Percentiles rank a stretch among this genome's conserved stretches.
These are phyloP conservation scores for Lysandra bellargus DNA, from an alignment of 2,888 invertebrate genomes.

Conservation along the genomic window DNA sequence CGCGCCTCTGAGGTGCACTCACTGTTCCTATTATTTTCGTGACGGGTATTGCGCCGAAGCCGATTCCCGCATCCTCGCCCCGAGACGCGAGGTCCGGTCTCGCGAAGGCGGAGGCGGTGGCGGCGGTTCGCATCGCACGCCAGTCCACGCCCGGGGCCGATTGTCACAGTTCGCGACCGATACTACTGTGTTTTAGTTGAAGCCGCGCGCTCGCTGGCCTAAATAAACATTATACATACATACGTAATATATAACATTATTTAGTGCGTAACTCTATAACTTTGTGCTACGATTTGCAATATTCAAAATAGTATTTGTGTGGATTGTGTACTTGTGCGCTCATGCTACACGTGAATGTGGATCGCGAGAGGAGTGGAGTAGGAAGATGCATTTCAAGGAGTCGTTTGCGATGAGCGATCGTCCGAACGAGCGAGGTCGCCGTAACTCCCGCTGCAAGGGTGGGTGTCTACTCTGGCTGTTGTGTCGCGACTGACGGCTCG, in stretches of 20 bases:
- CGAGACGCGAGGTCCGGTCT: conserved; percentile 79
- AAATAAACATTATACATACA: conserved; percentile 31
- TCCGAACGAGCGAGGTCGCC: conserved; percentile 78
- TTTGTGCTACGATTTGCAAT: conserved; percentile 51
- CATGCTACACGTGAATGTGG: conserved; percentile 77
- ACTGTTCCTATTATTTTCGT: conserved; percentile 81
- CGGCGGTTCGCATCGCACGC: conserved; percentile 72
- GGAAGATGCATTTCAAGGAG: conserved; percentile 81
- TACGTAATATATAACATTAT: conserved; percentile 41
- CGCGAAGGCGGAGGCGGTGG: conserved; percentile 75
- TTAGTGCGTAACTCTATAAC: conserved; percentile 6
- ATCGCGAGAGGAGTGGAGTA: conserved; percentile 70
- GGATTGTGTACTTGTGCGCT: conserved; percentile 70
- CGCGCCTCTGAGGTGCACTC: conserved; percentile 81
- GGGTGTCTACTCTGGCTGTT: conserved; percentile 54
- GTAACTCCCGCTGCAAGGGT: conserved; percentile 79
- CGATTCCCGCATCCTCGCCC: conserved; percentile 80
- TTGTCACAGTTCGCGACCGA: conserved; percentile 72
- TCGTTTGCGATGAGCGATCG: conserved; percentile 80
- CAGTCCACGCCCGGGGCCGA: conserved; percentile 76
- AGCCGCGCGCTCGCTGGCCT: conserved; percentile 50
- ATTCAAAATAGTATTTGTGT: conserved; percentile 62
- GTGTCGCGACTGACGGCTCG: conserved; percentile 48
- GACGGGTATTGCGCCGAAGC: conserved; percentile 81
- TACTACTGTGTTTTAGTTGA: conserved; percentile 53